These are phyloP conservation scores for Sarotherodon lohbergeri DNA, from an alignment of 2,113 vertebrate species.

Conservation along the genomic window DNA sequence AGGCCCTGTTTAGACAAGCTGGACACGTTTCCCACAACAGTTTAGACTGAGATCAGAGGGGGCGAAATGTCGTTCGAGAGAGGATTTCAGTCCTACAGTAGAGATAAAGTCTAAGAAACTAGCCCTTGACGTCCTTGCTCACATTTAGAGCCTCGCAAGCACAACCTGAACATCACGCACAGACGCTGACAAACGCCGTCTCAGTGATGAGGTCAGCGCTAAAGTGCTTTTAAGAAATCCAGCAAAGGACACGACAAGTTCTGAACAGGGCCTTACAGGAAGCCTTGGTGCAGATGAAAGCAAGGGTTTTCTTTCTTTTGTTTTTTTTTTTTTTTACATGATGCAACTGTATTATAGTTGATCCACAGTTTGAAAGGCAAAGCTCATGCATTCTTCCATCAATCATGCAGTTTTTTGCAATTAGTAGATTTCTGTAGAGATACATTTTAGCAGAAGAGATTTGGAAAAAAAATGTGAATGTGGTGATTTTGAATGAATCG, in stretches of 20 bases:
- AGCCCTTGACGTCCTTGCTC: slow-evolving; percentile 61
- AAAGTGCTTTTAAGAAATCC: slow-evolving; percentile 55
- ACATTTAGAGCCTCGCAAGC: slow-evolving; percentile 38
- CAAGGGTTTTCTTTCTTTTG: slow-evolving; percentile 63
- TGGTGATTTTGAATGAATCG: slow-evolving; percentile 44
- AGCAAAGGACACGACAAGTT: slow-evolving; percentile 34
- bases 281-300: slow-evolving; percentile 66
- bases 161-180: slow-evolving; percentile 23
- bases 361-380: slow-evolving; percentile 71
- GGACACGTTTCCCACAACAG: slow-evolving; percentile 42
- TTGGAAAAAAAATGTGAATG: slow-evolving; percentile 6
- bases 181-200: background rate
- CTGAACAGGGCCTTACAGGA: slow-evolving; percentile 54
- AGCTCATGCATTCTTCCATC: slow-evolving; percentile 76
- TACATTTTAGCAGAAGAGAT: slow-evolving; percentile 53
- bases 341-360: slow-evolving; percentile 64
- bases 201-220: slow-evolving; percentile 29
- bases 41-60: slow-evolving; percentile 41
- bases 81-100: slow-evolving; percentile 36
- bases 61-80: slow-evolving; percentile 18
- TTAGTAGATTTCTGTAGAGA: slow-evolving; percentile 64
- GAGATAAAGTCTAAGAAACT: slow-evolving; percentile 54
- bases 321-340: slow-evolving; percentile 19
- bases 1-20: slow-evolving; percentile 46
- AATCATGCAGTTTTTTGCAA: slow-evolving; percentile 73